Evolutionary conservation across 2,113 vertebrate species (phyloP), one percentile per base, ranked within the genome.

Genomic region (Antidorcas marsupialis): DNA sequence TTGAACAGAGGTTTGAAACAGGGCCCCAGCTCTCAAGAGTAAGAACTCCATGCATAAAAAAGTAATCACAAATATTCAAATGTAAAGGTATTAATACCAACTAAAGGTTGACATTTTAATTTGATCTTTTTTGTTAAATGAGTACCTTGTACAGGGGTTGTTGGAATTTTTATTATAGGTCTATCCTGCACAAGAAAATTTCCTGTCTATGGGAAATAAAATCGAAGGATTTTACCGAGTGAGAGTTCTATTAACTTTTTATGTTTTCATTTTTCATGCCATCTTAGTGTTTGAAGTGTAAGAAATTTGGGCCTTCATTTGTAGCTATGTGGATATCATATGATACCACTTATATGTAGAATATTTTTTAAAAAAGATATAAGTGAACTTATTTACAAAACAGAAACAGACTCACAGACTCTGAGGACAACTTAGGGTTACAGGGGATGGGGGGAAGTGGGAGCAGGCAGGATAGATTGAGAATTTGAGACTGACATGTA

Each of bases 21-120:
- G 45, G 83, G 39, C n/a, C 79, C 67, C n/a, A 57, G 27, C 43
- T 83, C 86, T 81, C 23, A 89, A 91, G 27, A 87, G 25, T 88
- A 84, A 91, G 86, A 87, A 76, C 45, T 79, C n/a, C 91, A 15
- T 93, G 53, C 3, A 93, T 52, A 82, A 89, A 93, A 83, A 85
- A 60, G 25, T 50, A 47, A 52, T 83, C 30, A 53, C 59, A 90
- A 87, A 60, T 81, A 91, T 16, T 92, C 93, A 50, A 95, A 93
- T 79, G 62, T 57, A 79, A 76, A 89, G 5, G 7, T 60, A 83
- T 87, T 67, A 85, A 62, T 55, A 83, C 50, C 36, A 87, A 21
- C 62, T 81, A 57, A 97, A 94, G 21, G 28, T 89, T 57, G 53
- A 87, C 25, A 30, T 87, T 93, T 97, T 93, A 74, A 92, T 86